Evolutionary conservation across 1,140 invertebrate species (phyloP).

Genomic region (Marisa cornuarietis): DNA sequence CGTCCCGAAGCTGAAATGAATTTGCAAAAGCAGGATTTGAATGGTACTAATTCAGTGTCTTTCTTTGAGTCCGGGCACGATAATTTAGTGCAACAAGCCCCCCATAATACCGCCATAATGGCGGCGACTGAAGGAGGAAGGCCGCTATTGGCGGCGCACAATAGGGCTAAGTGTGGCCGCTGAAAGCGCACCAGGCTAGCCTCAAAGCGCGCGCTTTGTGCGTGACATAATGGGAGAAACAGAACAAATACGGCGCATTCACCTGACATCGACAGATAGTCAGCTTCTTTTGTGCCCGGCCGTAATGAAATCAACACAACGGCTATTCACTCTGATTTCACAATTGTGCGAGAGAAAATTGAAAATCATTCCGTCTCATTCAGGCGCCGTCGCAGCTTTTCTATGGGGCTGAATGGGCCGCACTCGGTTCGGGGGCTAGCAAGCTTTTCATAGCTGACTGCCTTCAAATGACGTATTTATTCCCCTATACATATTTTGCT

Average conservation of each 20-base stretch:
- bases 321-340: conserved; percentile 55
- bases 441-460: conserved; percentile 51
- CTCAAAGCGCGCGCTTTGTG: conserved; percentile 52
- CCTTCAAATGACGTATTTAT: conserved; percentile 38
- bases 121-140: conserved; percentile 68
- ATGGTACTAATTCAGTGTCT: conserved; percentile 28
- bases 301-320: conserved; percentile 61
- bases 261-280: conserved; percentile 56
- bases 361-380: conserved; percentile 61
- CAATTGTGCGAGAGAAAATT: conserved; percentile 61
- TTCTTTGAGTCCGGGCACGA: conserved; percentile 11
- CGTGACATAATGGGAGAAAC: conserved; percentile 60
- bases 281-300: conserved; percentile 45
- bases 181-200: conserved; percentile 62
- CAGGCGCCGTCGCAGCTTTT: conserved; percentile 35
- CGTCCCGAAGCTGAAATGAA: conserved; percentile 26
- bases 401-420: conserved; percentile 33
- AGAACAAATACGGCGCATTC: conserved; percentile 59
- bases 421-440: neutral
- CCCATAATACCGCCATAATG: conserved; percentile 44
- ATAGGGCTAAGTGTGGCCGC: conserved; percentile 38
- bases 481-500: conserved; percentile 24
- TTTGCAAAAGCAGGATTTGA: conserved; percentile 28
- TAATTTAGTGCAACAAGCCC: conserved; percentile 32
- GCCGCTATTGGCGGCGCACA: conserved; percentile 42